Conservation (phyloP, 1,140 invertebrate species). For the Drosophila sucinea region DNA sequence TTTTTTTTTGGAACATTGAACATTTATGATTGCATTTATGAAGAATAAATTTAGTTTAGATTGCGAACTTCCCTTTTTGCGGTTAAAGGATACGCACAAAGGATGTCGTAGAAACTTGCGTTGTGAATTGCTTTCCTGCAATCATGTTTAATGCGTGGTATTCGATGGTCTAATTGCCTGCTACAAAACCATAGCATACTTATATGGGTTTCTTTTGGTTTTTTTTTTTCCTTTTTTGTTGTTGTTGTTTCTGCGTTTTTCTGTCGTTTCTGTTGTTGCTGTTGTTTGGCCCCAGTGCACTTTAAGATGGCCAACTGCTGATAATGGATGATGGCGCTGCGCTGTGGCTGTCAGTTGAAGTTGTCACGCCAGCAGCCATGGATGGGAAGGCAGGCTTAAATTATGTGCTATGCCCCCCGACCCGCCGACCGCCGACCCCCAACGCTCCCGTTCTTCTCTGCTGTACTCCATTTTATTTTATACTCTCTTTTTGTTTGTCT, state of each 20-base stretch:
- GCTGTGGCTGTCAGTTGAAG: conserved; percentile 78
- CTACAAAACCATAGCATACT: background rate
- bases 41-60: too few relatives aligned
- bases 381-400: conserved; percentile 67
- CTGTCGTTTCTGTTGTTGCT: conserved; percentile 28
- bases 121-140: background rate
- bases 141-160: background rate
- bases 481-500: conserved; percentile 37
- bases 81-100: too few relatives aligned
- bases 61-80: too few relatives aligned
- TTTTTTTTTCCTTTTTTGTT: conserved; percentile 10
- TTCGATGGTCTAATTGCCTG: background rate
- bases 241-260: background rate
- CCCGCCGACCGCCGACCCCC: too few relatives aligned
- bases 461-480: conserved; percentile 44
- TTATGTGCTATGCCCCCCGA: conserved; percentile 61
- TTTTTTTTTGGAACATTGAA: too few relatives aligned
- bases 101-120: too few relatives aligned
- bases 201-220: conserved; percentile 7
- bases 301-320: conserved; percentile 81
- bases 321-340: conserved; percentile 80
- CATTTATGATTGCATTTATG: too few relatives aligned
- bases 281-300: conserved; percentile 56
- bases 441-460: conserved; percentile 26
- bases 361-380: conserved; percentile 72